Base-by-base conservation (phyloP, 92 coral and sea anemone species). In the Paragorgia papillata region DNA sequence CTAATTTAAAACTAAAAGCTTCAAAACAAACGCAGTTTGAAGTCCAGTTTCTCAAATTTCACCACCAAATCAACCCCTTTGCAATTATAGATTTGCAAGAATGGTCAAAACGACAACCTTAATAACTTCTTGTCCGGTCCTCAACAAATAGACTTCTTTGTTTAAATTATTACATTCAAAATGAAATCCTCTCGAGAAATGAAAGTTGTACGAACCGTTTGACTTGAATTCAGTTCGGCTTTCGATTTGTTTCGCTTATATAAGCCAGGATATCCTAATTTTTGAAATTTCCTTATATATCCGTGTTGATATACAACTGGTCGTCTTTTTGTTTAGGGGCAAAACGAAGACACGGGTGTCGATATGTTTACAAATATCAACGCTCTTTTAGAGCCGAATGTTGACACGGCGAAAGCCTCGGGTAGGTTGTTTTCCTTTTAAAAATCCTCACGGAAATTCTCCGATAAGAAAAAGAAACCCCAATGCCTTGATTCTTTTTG, bases 301-400 rank as follows among this genome's bases (percentile, higher is more conserved):
- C 7, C 5, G 14, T 25, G 21, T 43, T 27, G 6, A 17, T 5
- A n/a, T 9, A 18, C 19, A 40, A 32, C 29, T 53, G 78, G 63
- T 33, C 50, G 27, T 1, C n/a, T 7, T 55, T 46, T 46, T 46
- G 53, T 46, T 20, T 71, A 51, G 75, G 35, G 57, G 35, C 57
- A 70, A 30, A 33, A 29, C 5, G 78, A 71, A 15, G 78, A 71
- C 21, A 24, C 78, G 14, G 78, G 50, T 17, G 78, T 71, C 8
- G 78, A 71, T 50, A 54, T 71, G 78, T 71, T 71, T 39, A 71
- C 78, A 18, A 21, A 71, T 55, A 53, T 71, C 31, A 71, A 71
- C 26, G 78, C 78, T 24, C 64, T 71, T 53, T 20, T 71, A 22
- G 78, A 71, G 54, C 78, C 53, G 9, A 56, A 17, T 56, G 62